A percentile compares a stretch with the other conserved stretches of the same genome.
phyloP scores from a whole-genome alignment of 2,113 vertebrate species.

The Bolborhynchus lineola region DNA sequence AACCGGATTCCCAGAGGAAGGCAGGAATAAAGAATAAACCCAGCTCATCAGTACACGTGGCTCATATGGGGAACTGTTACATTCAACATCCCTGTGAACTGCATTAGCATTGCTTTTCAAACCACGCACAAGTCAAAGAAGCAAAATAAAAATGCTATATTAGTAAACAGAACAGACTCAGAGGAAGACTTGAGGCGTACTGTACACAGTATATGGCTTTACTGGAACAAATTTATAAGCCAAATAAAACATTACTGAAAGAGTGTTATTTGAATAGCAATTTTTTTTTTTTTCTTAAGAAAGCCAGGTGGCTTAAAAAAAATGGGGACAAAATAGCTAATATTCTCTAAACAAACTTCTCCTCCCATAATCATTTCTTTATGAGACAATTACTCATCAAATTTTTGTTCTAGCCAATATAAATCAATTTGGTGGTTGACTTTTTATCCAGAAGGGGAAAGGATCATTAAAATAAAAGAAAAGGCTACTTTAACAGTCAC shows the following conservation, averaged over 20 bases:
- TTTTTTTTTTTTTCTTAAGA: background rate
- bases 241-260: slow-evolving; percentile 4
- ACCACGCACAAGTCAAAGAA: slow-evolving; percentile 62
- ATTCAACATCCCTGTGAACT: slow-evolving; percentile 38
- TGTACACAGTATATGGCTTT: slow-evolving; percentile 42
- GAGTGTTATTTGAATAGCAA: background rate
- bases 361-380: background rate
- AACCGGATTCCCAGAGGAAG: slow-evolving; percentile 76
- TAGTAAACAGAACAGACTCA: slow-evolving; percentile 77
- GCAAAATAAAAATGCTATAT: slow-evolving; percentile 68
- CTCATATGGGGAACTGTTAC: background rate
- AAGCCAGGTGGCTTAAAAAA: slow-evolving; percentile 46
- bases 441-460: slow-evolving; percentile 32
- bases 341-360: slow-evolving; percentile 6
- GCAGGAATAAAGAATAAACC: slow-evolving; percentile 83
- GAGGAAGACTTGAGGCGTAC: slow-evolving; percentile 76
- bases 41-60: slow-evolving; percentile 70
- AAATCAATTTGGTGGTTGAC: background rate
- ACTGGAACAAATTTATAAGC: slow-evolving; percentile 45
- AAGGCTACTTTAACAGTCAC: slow-evolving; percentile 75
- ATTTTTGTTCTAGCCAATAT: background rate
- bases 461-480: background rate
- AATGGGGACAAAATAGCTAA: fast-evolving
- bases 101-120: slow-evolving; percentile 56
- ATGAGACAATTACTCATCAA: background rate